Evolutionary conservation across 2,888 invertebrate genomes (phyloP), one percentile per base, ranked within the genome.

Genomic region (Chouioia cunea): DNA sequence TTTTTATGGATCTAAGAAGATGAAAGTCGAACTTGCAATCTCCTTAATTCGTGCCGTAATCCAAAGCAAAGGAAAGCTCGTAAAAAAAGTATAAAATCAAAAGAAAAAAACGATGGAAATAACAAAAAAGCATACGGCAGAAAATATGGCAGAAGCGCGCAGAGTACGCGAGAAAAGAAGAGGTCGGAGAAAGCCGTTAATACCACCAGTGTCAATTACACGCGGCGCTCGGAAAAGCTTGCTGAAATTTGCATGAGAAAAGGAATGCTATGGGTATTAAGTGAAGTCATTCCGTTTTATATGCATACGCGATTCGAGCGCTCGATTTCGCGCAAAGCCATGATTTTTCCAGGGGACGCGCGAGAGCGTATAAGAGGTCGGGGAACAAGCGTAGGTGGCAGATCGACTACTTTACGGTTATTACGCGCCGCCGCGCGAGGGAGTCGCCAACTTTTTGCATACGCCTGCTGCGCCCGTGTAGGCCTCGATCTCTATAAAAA

Each of bases 271-370:
- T 56, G 78, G 79, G 80, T 81, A 83, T 82, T 83, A 83, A 83
- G 73, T 66, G 63, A 66, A 67, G 66, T 67, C 70, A 66, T 73
- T 73, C 73, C 79, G 80, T 79, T 83, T 83, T 84, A 83, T 82
- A 79, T 83, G 83, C 83, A 82, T 82, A 81, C 80, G 80, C 70
- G 70, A 73, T 67, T 73, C 70, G 59, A 59, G 50, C 20, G 79
- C 81, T 80, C 79, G 81, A n/a, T n/a, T n/a, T n/a, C 80, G 82
- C 83, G 81, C 79, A 80, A 83, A 81, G 79, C 83, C 80, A 82
- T 82, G 83, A 83, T 82, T 83, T 82, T 82, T 82, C 80, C 79
- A 74, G 75, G 78, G 78, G 79, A 63, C 65, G 54, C 22, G 50
- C 65, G 63, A 47, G 53, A 47, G 54, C 52, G 65, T 48, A 16